Base-by-base conservation (phyloP, 2,888 invertebrate genomes). In the Lasiommata megera region DNA sequence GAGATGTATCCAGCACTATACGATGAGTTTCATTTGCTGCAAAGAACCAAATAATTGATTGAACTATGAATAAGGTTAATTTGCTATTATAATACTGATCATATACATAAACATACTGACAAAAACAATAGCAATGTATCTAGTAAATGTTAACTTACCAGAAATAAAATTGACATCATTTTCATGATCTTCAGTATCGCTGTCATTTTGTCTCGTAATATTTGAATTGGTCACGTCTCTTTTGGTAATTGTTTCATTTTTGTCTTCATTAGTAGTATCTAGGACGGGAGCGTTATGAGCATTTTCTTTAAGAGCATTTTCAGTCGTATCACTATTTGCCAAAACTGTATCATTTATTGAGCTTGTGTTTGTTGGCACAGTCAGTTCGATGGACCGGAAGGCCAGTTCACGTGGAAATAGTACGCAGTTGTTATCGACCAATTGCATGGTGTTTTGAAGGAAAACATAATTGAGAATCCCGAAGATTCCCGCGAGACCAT, bases 391-490 rank as follows among this genome's bases (percentile, higher is more conserved):
- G 58, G 68, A 70, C 2, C 71, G 74, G 62, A 88, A 87, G 18
- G 76, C 84, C 0, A 90, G 68, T 31, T 74, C 40, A 2, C 84
- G 67, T 1, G 89, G 87, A 41, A 69, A 80, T 1, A 89, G 59
- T 0, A 88, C 71, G 62, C 90, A 90, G 62, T 85, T 78, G 54
- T 77, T 65, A 46, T 77, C 75, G 0, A 87, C 80, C 56, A 89
- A 44, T 6, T 76, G 69, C 83, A 80, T 85, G 0, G 88, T 75
- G 46, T 82, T 80, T 60, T 81, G 81, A 1, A 89, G 71, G 52
- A 86, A 82, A n/a, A 82, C 72, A 64, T 83, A 89, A 67, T 89
- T 89, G 51, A 79, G 64, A 23, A 88, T 70, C 23, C 89, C 88
- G 57, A 80, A 86, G 55, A 82, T 62, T 47, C 80, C 87, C 1